Percentiles rank a stretch among this genome's conserved stretches.
phyloP scores from a whole-genome alignment of 92 coral and sea anemone species.

The Nematostella vectensis region DNA sequence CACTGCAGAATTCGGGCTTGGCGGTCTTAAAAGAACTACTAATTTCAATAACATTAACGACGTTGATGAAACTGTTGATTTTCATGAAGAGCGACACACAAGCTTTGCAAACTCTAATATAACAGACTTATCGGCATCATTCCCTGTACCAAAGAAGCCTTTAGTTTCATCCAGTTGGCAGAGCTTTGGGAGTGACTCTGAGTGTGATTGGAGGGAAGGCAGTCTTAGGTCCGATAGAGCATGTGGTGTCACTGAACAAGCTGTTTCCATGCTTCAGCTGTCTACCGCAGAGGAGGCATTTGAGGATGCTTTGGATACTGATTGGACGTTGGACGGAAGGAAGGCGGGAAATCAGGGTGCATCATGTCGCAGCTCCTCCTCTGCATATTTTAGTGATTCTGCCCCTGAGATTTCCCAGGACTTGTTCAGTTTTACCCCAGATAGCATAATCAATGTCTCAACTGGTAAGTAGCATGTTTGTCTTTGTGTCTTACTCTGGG shows the following conservation, averaged over 20 bases:
- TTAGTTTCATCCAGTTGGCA: slow-evolving; percentile 39
- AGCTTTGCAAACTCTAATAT: slow-evolving; percentile 3
- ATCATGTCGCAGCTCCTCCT: slow-evolving; percentile 45
- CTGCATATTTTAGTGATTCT: slow-evolving; percentile 42
- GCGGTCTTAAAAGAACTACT: slow-evolving; percentile 74
- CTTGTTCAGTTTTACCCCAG: slow-evolving; percentile 90
- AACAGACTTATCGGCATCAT: slow-evolving; percentile 16
- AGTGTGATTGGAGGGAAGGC: neutral
- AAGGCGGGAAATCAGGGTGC: slow-evolving; percentile 20
- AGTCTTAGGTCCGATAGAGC: neutral
- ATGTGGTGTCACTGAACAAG: neutral
- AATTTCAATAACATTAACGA: slow-evolving; percentile 85
- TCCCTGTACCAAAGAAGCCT: slow-evolving; percentile 25
- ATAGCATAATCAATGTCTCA: slow-evolving; percentile 86
- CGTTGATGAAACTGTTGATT: slow-evolving; percentile 67
- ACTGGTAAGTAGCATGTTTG: slow-evolving; percentile 55
- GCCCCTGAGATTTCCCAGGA: slow-evolving; percentile 33
- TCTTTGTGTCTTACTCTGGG: neutral
- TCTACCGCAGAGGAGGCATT: slow-evolving; percentile 32
- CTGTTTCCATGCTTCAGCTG: neutral
- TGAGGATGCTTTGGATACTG: slow-evolving; percentile 32
- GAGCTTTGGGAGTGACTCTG: slow-evolving; percentile 50
- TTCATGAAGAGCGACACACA: slow-evolving; percentile 42
- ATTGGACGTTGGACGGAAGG: slow-evolving; percentile 7
- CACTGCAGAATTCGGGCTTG: slow-evolving; percentile 52